Evolutionary conservation across 2,888 invertebrate genomes (phyloP).

Genomic region (Polylopha cassiicola): DNA sequence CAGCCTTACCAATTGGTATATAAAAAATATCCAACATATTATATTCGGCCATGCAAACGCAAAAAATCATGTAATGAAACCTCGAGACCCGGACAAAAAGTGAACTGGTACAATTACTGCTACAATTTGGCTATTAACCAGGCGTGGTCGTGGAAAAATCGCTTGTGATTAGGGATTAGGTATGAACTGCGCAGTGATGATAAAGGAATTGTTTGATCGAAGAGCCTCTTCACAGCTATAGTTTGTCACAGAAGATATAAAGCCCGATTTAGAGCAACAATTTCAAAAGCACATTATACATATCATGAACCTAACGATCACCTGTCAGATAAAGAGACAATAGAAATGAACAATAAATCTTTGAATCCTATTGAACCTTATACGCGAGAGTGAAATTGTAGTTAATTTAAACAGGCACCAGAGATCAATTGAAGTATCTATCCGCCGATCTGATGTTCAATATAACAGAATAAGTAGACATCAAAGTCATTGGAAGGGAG

Average conservation of each 20-base stretch:
- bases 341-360: constrained; percentile 4
- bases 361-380: constrained; percentile 1
- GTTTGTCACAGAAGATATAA: constrained; percentile 4
- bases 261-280: constrained; percentile 4
- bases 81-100: constrained; percentile 30
- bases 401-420: constrained; percentile 9
- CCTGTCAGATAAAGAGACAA: constrained; percentile 2
- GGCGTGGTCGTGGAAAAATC: constrained; percentile 29
- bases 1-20: constrained; percentile 20
- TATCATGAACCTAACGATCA: constrained; percentile 8
- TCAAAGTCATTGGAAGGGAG: constrained; percentile 5
- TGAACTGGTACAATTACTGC: constrained; percentile 27
- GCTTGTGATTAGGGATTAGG: constrained; percentile 26
- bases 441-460: constrained; percentile 7
- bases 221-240: constrained; percentile 1
- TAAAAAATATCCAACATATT: constrained; percentile 33
- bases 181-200: constrained; percentile 18
- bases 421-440: constrained; percentile 4
- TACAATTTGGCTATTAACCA: constrained; percentile 32
- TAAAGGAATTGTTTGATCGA: constrained; percentile 10
- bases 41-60: constrained; percentile 30
- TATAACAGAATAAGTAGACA: constrained; percentile 10
- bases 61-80: constrained; percentile 31
- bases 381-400: constrained; percentile 13
- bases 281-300: constrained; percentile 8